Percentiles rank a stretch among this genome's conserved stretches.
These are phyloP conservation scores for Gasterosteus aculeatus DNA, from an alignment of 2,113 vertebrate species.

Conservation along the genomic window DNA sequence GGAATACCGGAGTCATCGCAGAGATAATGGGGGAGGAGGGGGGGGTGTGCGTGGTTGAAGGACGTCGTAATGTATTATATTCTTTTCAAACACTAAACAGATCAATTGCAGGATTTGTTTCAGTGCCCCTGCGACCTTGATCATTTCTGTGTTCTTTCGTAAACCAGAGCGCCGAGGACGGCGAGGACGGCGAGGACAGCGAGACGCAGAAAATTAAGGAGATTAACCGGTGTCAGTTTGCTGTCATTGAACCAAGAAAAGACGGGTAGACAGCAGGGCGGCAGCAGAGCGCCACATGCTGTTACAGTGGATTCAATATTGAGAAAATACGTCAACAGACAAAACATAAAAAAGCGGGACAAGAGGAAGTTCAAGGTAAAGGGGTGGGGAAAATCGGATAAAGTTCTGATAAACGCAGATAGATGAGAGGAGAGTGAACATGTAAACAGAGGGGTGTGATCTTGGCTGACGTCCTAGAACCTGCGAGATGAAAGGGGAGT, in stretches of 20 bases:
- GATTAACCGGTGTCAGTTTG: constrained; percentile 43
- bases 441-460: constrained; percentile 64
- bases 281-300: constrained; percentile 18
- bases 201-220: constrained; percentile 33
- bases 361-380: neutral
- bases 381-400: neutral
- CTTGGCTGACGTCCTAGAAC: constrained; percentile 59
- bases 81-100: constrained; percentile 36
- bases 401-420: neutral
- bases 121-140: constrained; percentile 57
- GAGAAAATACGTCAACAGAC: neutral
- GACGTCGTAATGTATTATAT: constrained; percentile 9
- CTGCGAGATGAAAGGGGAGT: constrained; percentile 48
- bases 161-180: constrained; percentile 21
- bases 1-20: constrained; percentile 10
- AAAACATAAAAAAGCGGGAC: neutral
- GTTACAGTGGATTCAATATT: neutral
- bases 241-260: constrained; percentile 51
- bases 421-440: constrained; percentile 30
- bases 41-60: neutral
- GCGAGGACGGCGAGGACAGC: neutral
- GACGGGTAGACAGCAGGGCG: constrained; percentile 24
- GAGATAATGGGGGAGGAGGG: neutral
- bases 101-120: constrained; percentile 45
- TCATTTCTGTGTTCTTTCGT: constrained; percentile 41